Evolutionary conservation across 2,797 vertebrate species (phyloP).

Genomic region (Mormyrus proboscirostris): DNA sequence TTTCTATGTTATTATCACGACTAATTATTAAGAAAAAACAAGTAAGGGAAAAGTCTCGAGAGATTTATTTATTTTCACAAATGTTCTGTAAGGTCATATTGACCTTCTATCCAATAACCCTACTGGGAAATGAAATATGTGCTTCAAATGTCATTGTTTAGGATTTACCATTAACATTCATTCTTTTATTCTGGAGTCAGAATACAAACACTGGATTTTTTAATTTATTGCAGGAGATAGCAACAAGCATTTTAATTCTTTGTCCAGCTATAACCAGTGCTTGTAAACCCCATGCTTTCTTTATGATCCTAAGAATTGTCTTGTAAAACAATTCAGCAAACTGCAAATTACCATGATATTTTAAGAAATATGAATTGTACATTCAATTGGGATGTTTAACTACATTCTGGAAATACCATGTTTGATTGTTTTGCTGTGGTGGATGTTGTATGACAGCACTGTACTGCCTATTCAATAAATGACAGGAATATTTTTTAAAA

Average conservation of each 20-base stretch:
- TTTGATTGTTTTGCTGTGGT: background rate
- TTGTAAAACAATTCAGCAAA: background rate
- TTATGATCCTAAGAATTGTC: background rate
- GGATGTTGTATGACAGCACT: background rate
- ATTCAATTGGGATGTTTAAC: background rate
- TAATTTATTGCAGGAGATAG: background rate
- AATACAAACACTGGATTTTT: background rate
- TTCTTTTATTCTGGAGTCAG: background rate
- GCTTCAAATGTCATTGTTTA: background rate
- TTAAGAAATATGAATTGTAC: background rate
- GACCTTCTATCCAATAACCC: background rate
- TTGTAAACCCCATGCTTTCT: background rate
- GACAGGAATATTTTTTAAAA: background rate
- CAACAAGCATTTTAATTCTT: background rate
- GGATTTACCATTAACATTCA: background rate
- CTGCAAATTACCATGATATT: background rate
- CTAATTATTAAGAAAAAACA: background rate
- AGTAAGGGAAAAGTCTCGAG: background rate
- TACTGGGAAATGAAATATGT: background rate
- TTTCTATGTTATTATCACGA: background rate
- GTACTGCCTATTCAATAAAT: background rate
- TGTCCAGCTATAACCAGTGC: background rate
- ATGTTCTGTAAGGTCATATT: background rate
- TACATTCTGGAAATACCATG: background rate
- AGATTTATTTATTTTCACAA: background rate